Percentiles rank a stretch among this genome's conserved stretches.
These are phyloP conservation scores for Cochlearius cochlearius DNA, from an alignment of 2,113 vertebrate genomes.

Conservation along the genomic window DNA sequence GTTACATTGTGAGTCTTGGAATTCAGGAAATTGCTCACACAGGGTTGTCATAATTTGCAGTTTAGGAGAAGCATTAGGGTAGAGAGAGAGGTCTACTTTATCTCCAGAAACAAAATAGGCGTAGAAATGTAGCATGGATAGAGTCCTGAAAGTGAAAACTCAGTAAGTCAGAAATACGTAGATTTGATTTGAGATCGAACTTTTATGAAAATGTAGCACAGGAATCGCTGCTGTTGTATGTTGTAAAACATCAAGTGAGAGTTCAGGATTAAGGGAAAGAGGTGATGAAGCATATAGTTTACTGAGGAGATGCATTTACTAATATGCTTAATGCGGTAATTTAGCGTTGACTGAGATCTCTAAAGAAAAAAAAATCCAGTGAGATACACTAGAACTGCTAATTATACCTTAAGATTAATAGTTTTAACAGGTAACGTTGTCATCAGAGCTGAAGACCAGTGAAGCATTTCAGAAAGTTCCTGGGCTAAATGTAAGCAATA, in stretches of 20 bases:
- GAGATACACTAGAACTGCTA: background rate
- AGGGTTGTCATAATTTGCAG: background rate
- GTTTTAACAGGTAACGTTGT: background rate
- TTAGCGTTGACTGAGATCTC: background rate
- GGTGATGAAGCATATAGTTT: background rate
- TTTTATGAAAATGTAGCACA: background rate
- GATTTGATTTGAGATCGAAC: background rate
- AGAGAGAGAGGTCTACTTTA: background rate
- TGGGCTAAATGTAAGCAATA: background rate
- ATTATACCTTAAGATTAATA: background rate
- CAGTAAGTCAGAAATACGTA: background rate
- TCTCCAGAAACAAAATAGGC: background rate
- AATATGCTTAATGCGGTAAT: background rate
- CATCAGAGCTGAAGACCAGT: conserved; percentile 20
- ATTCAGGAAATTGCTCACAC: background rate
- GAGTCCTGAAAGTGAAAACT: background rate
- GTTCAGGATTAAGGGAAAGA: background rate
- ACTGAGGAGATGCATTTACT: background rate
- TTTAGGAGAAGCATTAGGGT: background rate
- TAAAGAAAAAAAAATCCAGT: background rate
- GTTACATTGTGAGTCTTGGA: background rate
- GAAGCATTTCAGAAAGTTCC: conserved; percentile 36
- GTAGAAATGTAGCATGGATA: background rate
- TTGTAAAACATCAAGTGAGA: background rate
- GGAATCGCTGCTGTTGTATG: background rate